Evolutionary conservation across 2,797 vertebrate genomes (phyloP).

Genomic region (Myotis pilosus): DNA sequence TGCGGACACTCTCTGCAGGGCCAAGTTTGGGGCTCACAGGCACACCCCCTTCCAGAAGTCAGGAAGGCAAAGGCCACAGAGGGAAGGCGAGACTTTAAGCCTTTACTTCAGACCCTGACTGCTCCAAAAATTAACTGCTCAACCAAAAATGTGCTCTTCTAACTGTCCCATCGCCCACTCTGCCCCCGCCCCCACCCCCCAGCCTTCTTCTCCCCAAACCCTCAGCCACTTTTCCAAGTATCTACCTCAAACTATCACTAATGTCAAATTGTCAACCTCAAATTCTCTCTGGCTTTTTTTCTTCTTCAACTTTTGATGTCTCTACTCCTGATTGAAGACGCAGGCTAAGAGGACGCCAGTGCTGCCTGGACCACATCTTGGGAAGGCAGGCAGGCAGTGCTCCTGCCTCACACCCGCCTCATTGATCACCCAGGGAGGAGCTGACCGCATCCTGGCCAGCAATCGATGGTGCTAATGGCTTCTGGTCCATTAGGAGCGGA

Average conservation of each 20-base stretch:
- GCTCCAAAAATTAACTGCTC: neutral
- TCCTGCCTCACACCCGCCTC: neutral
- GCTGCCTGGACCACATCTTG: neutral
- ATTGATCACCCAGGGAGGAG: neutral
- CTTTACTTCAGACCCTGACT: neutral
- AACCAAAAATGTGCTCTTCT: neutral
- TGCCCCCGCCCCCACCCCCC: too few relatives aligned
- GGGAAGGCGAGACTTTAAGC: neutral
- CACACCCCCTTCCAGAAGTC: neutral
- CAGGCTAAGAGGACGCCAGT: neutral
- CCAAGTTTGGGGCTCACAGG: neutral
- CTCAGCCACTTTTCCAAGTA: neutral
- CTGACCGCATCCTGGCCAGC: neutral
- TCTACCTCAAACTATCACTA: neutral
- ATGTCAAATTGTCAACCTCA: neutral
- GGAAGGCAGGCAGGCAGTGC: neutral
- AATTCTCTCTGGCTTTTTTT: neutral
- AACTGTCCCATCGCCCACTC: accelerated
- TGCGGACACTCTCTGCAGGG: neutral
- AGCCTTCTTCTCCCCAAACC: neutral
- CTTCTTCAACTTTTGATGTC: neutral
- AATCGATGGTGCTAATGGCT: constrained; percentile 52
- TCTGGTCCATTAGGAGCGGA: constrained; percentile 44
- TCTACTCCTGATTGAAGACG: neutral
- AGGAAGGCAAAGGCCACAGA: neutral